Percentiles rank a stretch among this genome's conserved stretches.
Conservation (phyloP, 2,888 invertebrate genomes). For the Fragum sueziense region DNA sequence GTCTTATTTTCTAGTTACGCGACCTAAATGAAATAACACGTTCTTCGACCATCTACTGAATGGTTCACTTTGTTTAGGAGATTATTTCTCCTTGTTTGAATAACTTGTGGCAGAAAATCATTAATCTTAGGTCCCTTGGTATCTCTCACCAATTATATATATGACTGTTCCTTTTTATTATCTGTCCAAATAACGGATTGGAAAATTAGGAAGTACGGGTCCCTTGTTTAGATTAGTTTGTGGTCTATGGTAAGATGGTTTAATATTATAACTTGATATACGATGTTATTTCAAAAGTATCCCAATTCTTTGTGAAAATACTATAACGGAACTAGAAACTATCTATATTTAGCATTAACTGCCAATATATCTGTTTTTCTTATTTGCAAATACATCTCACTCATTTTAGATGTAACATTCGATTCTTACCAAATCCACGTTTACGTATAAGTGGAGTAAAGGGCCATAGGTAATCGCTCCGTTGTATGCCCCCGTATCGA, state of each 20-base stretch:
- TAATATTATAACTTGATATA: background rate
- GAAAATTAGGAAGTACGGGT: background rate
- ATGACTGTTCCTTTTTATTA: conserved; percentile 12
- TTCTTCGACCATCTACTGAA: background rate
- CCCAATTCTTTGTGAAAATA: too few species aligned
- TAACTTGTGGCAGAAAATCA: background rate
- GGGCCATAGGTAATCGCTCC: too few species aligned
- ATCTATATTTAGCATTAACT: too few species aligned
- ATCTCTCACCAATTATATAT: conserved; percentile 8
- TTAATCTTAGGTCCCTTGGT: conserved; percentile 9
- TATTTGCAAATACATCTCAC: too few species aligned
- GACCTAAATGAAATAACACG: background rate
- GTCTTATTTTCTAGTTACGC: too few species aligned
- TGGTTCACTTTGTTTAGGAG: background rate
- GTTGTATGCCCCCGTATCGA: too few species aligned
- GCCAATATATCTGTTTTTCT: too few species aligned
- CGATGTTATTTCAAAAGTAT: background rate
- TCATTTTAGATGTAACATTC: too few species aligned
- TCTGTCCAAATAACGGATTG: conserved; percentile 8
- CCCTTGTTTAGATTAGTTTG: background rate
- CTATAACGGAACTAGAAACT: too few species aligned
- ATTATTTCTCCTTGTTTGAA: background rate
- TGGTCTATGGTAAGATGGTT: background rate
- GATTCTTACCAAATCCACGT: too few species aligned
- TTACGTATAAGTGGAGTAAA: too few species aligned